Evolutionary conservation across 2,888 invertebrate genomes (phyloP).

Genomic region (Chironomus tentans): DNA sequence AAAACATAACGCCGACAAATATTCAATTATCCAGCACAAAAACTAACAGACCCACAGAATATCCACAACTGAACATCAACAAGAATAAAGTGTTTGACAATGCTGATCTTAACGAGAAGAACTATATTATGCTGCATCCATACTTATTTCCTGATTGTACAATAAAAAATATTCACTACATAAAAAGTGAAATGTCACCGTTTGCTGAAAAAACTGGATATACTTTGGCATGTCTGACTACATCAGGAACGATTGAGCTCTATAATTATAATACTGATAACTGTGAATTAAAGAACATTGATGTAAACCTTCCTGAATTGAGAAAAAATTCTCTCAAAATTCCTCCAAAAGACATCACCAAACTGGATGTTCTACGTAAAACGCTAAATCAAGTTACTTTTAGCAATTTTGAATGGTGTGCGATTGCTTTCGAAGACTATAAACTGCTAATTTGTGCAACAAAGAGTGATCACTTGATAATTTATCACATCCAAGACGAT

Average conservation of each 20-base stretch:
- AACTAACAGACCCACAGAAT: neutral
- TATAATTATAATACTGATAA: neutral
- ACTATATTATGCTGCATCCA: neutral
- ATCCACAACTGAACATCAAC: neutral
- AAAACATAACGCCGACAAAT: neutral
- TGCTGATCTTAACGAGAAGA: neutral
- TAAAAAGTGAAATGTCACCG: neutral
- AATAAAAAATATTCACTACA: neutral
- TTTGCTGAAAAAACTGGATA: neutral
- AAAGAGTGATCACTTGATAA: neutral
- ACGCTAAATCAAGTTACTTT: neutral
- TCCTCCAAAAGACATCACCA: neutral
- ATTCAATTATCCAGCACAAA: neutral
- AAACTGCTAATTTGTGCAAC: neutral
- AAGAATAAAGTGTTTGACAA: neutral
- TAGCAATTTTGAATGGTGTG: conserved; percentile 13
- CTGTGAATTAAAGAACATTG: neutral
- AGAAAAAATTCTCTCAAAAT: neutral
- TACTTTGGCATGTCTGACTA: neutral
- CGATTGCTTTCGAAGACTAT: neutral
- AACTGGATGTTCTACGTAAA: neutral
- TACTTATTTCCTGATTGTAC: neutral
- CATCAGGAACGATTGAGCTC: neutral
- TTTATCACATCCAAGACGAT: neutral
- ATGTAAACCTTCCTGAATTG: neutral